Evolutionary conservation across 2,888 invertebrate genomes (phyloP).

Genomic region (Melipona beecheii): DNA sequence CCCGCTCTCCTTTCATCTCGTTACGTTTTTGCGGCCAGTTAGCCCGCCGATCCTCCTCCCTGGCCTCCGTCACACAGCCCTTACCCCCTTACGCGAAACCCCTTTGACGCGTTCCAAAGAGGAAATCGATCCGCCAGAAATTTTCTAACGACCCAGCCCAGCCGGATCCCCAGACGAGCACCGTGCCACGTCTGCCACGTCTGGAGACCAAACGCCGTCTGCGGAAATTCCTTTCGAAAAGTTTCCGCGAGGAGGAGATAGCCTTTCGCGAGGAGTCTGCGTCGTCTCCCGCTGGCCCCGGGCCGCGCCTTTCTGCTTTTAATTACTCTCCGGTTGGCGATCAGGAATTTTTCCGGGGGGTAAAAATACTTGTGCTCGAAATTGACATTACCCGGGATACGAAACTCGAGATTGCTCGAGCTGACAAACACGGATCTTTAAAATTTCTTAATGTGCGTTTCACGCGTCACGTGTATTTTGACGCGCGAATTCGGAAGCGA

Average conservation of each 20-base stretch:
- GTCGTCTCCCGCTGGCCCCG: neutral
- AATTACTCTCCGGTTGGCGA: neutral
- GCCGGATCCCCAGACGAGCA: constrained; percentile 48
- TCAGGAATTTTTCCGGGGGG: neutral
- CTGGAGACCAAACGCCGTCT: constrained; percentile 6
- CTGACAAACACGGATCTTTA: too few species aligned
- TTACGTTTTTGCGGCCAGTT: constrained; percentile 77
- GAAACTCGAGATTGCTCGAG: too few species aligned
- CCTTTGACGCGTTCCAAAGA: constrained; percentile 63
- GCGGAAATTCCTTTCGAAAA: constrained; percentile 13
- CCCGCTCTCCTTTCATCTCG: constrained; percentile 81
- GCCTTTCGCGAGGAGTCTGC: neutral
- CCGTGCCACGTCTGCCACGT: too few species aligned
- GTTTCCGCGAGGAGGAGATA: constrained; percentile 12
- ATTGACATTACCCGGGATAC: too few species aligned
- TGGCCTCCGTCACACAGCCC: neutral
- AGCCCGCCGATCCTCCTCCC: constrained; percentile 25
- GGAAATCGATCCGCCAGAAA: constrained; percentile 60
- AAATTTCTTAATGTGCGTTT: too few species aligned
- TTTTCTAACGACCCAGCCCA: constrained; percentile 55
- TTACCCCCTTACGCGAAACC: neutral
- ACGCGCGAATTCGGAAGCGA: too few species aligned
- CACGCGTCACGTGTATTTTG: too few species aligned
- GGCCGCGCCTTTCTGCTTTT: neutral
- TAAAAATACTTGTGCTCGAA: too few species aligned